Conservation (phyloP, 1,140 invertebrate genomes). For the Hormaphis cornu region DNA sequence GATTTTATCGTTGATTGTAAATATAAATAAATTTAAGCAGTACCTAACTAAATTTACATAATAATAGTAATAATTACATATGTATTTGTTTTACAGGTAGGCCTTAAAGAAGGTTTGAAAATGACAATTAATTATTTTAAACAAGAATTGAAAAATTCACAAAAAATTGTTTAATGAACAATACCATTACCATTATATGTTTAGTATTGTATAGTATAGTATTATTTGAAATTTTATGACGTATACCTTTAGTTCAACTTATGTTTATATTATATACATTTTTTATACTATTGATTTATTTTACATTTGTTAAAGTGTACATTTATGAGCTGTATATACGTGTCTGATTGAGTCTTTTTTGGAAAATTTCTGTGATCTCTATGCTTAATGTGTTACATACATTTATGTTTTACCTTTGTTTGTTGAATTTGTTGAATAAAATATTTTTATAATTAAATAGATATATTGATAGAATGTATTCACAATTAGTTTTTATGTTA, state of each 20-base stretch:
- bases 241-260: too few relatives aligned
- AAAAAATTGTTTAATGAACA: conserved; percentile 6
- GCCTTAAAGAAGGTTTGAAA: conserved; percentile 69
- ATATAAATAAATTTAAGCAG: background rate
- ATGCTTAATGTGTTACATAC: background rate
- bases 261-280: background rate
- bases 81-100: conserved; percentile 50
- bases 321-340: background rate
- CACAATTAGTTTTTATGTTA: too few relatives aligned
- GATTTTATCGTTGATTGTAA: too few relatives aligned
- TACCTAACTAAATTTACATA: background rate
- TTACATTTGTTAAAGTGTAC: background rate
- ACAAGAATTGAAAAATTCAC: conserved; percentile 51
- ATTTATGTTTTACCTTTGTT: background rate
- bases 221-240: too few relatives aligned
- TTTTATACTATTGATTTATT: background rate
- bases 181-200: background rate
- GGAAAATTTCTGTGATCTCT: conserved; percentile 9
- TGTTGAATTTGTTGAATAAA: background rate
- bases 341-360: background rate
- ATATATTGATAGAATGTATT: too few relatives aligned
- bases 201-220: too few relatives aligned
- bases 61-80: background rate
- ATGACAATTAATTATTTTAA: conserved; percentile 87
- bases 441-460: background rate